Percentiles rank a stretch among this genome's conserved stretches.
These are phyloP conservation scores for Automeris io DNA, from an alignment of 2,888 invertebrate species.

Conservation along the genomic window DNA sequence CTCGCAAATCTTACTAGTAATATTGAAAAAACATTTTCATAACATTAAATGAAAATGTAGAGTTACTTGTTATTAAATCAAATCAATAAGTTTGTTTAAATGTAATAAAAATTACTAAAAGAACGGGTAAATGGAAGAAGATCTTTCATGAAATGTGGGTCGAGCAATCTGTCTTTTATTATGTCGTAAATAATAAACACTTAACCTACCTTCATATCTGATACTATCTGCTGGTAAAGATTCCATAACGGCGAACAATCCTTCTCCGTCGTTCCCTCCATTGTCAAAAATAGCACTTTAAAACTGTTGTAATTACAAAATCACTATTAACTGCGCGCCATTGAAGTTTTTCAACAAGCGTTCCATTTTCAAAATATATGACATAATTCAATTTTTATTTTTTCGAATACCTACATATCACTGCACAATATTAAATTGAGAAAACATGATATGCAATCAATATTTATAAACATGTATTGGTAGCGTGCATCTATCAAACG, in stretches of 20 bases:
- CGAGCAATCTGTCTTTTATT: conserved; percentile 27
- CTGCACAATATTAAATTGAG: conserved; percentile 28
- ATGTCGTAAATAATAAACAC: conserved; percentile 14
- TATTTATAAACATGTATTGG: conserved; percentile 64
- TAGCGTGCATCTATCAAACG: conserved; percentile 2
- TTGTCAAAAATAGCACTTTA: conserved; percentile 66
- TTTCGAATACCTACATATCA: conserved; percentile 59
- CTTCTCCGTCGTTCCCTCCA: conserved; percentile 85
- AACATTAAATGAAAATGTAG: no score
- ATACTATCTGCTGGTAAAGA: conserved; percentile 95
- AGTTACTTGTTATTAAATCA: no score
- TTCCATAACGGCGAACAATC: conserved; percentile 94
- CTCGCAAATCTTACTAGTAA: no score
- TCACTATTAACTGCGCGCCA: conserved; percentile 49
- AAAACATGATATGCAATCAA: conserved; percentile 65
- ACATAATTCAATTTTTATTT: conserved; percentile 21
- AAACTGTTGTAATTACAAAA: conserved; percentile 31
- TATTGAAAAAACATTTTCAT: no score
- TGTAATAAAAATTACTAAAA: neutral
- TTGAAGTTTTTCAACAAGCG: conserved; percentile 45
- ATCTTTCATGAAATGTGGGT: conserved; percentile 39
- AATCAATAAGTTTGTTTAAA: no score
- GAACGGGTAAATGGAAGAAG: no score
- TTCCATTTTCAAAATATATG: conserved; percentile 50
- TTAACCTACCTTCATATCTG: conserved; percentile 95